A percentile compares a stretch with the other conserved stretches of the same genome.
These are phyloP conservation scores for Drosophila austrosaltans DNA, from an alignment of 2,888 invertebrate species.

Conservation along the genomic window DNA sequence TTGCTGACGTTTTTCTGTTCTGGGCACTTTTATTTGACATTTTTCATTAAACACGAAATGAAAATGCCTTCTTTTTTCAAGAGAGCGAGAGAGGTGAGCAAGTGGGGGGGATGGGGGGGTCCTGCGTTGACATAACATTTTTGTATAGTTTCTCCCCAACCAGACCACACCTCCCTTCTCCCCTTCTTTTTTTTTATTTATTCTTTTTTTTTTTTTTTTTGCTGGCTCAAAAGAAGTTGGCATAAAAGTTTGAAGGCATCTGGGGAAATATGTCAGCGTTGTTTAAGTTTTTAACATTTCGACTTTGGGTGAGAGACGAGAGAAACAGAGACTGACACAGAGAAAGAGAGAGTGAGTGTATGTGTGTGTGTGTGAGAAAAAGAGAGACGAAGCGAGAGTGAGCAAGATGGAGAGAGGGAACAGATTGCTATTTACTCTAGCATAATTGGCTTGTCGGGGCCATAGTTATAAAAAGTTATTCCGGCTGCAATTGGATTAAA, in stretches of 20 bases:
- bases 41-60: constrained; percentile 77
- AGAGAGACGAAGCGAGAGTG: constrained; percentile 26
- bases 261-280: constrained; percentile 76
- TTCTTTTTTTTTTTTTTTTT: constrained; percentile 1
- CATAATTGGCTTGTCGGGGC: constrained; percentile 64
- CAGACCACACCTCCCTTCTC: not conserved
- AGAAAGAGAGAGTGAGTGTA: constrained; percentile 25
- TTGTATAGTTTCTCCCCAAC: constrained; percentile 46
- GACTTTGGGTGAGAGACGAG: constrained; percentile 25
- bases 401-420: constrained; percentile 10
- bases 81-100: too few relatives aligned
- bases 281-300: constrained; percentile 77
- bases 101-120: constrained; percentile 10
- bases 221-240: constrained; percentile 58
- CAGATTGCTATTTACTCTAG: constrained; percentile 71
- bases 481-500: constrained; percentile 61
- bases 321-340: constrained; percentile 15
- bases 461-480: constrained; percentile 62
- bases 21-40: constrained; percentile 77
- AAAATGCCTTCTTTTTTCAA: constrained; percentile 65
- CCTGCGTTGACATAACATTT: constrained; percentile 75
- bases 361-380: not conserved
- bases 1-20: constrained; percentile 67
- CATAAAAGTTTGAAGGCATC: constrained; percentile 74
- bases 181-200: not conserved